Conservation (phyloP, 1,140 invertebrate species). For the Drosophila melanogaster region Release_6_plus_ISO1_MT NT_033779.5:5863001-5863500, state of each 20-base stretch:
- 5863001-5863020: no score
- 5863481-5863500: constrained; percentile 24
- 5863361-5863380: constrained; percentile 18
- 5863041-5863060: background rate
- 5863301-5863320: constrained; percentile 74
- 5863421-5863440: constrained; percentile 19
- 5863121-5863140: background rate
- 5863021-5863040: no score
- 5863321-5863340: constrained; percentile 67
- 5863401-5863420: background rate
- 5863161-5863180: constrained; percentile 10
- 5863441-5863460: constrained; percentile 8
- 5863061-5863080: background rate
- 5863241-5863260: constrained; percentile 52
- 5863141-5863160: background rate
- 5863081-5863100: background rate
- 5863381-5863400: background rate
- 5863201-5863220: constrained; percentile 7
- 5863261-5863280: constrained; percentile 24
- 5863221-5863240: constrained; percentile 56
- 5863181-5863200: constrained; percentile 1
- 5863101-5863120: background rate
- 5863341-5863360: constrained; percentile 24
- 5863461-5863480: constrained; percentile 7
- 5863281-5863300: constrained; percentile 54